phyloP scores from a whole-genome alignment of 2,888 invertebrate species.

The Anthrax anthrax region DNA sequence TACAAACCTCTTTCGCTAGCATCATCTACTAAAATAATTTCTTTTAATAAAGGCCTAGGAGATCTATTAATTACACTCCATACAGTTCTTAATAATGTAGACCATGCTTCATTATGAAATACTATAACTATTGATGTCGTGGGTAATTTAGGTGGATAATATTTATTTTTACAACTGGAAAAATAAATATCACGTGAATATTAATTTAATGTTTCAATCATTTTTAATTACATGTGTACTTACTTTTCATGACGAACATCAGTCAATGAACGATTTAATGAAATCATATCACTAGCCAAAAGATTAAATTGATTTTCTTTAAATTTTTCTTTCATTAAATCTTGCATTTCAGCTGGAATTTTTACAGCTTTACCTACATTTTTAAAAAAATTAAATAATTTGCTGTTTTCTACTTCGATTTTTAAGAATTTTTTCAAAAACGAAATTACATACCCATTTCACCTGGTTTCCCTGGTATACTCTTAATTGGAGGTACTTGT shows the following conservation, averaged over 20 bases:
- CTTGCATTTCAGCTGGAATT: conserved; percentile 73
- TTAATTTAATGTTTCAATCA: not conserved
- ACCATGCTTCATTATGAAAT: conserved; percentile 99
- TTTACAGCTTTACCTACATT: conserved; percentile 59
- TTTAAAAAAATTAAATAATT: conserved; percentile 10
- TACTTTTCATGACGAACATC: conserved; percentile 89
- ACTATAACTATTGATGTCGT: conserved; percentile 95
- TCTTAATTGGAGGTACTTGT: conserved; percentile 52
- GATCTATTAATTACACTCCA: conserved; percentile 96
- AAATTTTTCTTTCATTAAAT: conserved; percentile 85
- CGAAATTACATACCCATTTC: conserved; percentile 56
- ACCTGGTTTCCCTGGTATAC: conserved; percentile 60
- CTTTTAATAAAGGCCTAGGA: conserved; percentile 70
- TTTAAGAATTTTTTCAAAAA: too few relatives aligned
- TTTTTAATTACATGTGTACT: too few relatives aligned
- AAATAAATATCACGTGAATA: too few relatives aligned
- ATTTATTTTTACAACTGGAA: conserved; percentile 61
- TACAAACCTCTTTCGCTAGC: conserved; percentile 77
- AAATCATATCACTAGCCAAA: conserved; percentile 94
- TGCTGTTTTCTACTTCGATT: too few relatives aligned
- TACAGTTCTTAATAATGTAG: conserved; percentile 86
- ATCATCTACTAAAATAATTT: conserved; percentile 96
- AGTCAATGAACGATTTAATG: conserved; percentile 83
- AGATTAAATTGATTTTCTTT: conserved; percentile 98
- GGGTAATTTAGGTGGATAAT: conserved; percentile 65